These are phyloP conservation scores for Phengaris alcon DNA, from an alignment of 2,888 invertebrate species.

Conservation along the genomic window DNA sequence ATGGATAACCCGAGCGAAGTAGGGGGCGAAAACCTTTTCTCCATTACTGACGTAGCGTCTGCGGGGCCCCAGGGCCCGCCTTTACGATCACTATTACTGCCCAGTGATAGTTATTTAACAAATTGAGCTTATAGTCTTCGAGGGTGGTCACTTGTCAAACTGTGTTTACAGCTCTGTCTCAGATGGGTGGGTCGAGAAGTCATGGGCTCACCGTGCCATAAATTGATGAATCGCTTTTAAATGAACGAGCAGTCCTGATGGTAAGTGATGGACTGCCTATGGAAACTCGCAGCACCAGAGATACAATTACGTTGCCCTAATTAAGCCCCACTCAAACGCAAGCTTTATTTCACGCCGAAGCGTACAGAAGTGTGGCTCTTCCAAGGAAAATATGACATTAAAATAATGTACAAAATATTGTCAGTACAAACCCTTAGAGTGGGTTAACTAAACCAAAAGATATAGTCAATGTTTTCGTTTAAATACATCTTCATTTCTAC, in stretches of 20 bases:
- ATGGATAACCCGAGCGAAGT: too few relatives aligned
- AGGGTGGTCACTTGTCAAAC: slow-evolving; percentile 18
- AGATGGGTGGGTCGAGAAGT: not conserved
- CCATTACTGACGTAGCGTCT: not conserved
- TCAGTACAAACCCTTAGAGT: not conserved
- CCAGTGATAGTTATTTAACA: slow-evolving; percentile 9
- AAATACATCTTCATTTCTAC: slow-evolving; percentile 23
- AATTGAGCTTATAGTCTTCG: slow-evolving; percentile 23
- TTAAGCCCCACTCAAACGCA: too few relatives aligned
- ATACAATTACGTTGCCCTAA: too few relatives aligned
- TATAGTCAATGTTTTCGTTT: not conserved
- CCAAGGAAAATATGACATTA: not conserved
- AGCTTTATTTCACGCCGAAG: too few relatives aligned
- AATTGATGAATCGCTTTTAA: slow-evolving; percentile 19
- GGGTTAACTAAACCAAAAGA: not conserved
- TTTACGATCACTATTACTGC: slow-evolving; percentile 2
- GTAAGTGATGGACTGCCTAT: not conserved
- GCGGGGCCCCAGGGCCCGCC: not conserved
- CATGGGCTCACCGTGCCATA: not conserved
- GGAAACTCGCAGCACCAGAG: too few relatives aligned
- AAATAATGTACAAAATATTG: not conserved
- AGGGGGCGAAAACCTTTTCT: too few relatives aligned
- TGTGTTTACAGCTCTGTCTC: not conserved
- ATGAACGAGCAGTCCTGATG: not conserved
- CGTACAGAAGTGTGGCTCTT: not conserved